These are phyloP conservation scores for Triplophysa yarkandensis DNA, from an alignment of 2,797 vertebrate genomes.

Conservation along the genomic window DNA sequence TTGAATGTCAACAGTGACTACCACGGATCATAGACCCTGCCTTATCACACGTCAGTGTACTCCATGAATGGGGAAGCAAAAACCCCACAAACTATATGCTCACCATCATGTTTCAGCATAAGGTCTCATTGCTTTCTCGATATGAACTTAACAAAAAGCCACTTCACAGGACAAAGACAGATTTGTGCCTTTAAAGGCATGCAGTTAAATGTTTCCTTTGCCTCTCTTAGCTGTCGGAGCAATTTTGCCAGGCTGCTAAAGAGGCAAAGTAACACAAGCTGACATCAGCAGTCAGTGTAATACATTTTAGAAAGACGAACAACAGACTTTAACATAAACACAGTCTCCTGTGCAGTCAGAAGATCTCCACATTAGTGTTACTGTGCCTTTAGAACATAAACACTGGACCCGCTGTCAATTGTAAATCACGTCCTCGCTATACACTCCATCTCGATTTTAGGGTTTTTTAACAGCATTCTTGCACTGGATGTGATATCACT, in stretches of 20 bases:
- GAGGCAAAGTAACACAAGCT: slow-evolving; percentile 84
- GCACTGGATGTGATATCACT: neutral
- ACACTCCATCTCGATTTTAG: neutral
- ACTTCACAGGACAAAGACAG: slow-evolving; percentile 81
- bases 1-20: too few relatives aligned
- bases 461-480: neutral
- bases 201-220: slow-evolving; percentile 91
- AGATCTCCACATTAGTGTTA: slow-evolving; percentile 38
- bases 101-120: slow-evolving; percentile 12
- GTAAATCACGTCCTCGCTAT: neutral
- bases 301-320: slow-evolving; percentile 88
- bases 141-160: slow-evolving; percentile 57
- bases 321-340: slow-evolving; percentile 89
- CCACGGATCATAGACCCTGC: too few relatives aligned
- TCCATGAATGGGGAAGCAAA: neutral
- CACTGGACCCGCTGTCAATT: slow-evolving; percentile 11
- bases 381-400: slow-evolving; percentile 27
- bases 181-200: slow-evolving; percentile 83
- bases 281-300: slow-evolving; percentile 91
- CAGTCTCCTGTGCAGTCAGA: slow-evolving; percentile 63
- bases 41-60: too few relatives aligned
- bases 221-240: slow-evolving; percentile 82
- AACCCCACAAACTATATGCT: neutral
- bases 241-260: slow-evolving; percentile 81
- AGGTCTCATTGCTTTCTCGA: neutral